Evolutionary conservation across 1,140 invertebrate species (phyloP).

Genomic region (Bacillus rossius): DNA sequence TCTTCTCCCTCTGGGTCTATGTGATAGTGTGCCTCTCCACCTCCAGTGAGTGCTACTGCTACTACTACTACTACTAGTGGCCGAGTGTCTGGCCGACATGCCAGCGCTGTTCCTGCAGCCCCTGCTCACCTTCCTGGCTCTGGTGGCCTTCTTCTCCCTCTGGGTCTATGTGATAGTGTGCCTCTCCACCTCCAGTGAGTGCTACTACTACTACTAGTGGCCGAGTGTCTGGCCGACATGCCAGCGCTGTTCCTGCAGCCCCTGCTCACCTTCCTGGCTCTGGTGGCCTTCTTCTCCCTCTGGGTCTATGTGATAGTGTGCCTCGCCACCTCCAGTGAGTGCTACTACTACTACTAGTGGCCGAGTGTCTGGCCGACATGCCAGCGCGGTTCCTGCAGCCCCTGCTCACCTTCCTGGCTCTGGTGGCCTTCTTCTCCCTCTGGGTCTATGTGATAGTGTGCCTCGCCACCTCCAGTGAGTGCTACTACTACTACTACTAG

Average conservation of each 20-base stretch:
- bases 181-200: slow-evolving; percentile 65
- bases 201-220: too few relatives aligned
- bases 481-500: too few relatives aligned
- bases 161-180: slow-evolving; percentile 76
- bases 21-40: slow-evolving; percentile 68
- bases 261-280: slow-evolving; percentile 72
- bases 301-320: slow-evolving; percentile 76
- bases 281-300: slow-evolving; percentile 74
- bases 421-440: slow-evolving; percentile 74
- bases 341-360: too few relatives aligned
- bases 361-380: too few relatives aligned
- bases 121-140: slow-evolving; percentile 72
- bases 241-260: slow-evolving; percentile 86
- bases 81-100: too few relatives aligned
- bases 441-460: slow-evolving; percentile 76
- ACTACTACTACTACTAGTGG: too few relatives aligned
- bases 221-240: too few relatives aligned
- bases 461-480: slow-evolving; percentile 65
- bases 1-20: slow-evolving; percentile 80
- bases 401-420: slow-evolving; percentile 72
- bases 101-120: slow-evolving; percentile 86
- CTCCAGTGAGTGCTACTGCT: slow-evolving; percentile 62
- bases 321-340: slow-evolving; percentile 65
- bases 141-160: slow-evolving; percentile 74
- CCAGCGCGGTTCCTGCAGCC: slow-evolving; percentile 86